Base-by-base conservation (phyloP, 2,888 invertebrate genomes). In the Amphipyra tragopoginis region DNA sequence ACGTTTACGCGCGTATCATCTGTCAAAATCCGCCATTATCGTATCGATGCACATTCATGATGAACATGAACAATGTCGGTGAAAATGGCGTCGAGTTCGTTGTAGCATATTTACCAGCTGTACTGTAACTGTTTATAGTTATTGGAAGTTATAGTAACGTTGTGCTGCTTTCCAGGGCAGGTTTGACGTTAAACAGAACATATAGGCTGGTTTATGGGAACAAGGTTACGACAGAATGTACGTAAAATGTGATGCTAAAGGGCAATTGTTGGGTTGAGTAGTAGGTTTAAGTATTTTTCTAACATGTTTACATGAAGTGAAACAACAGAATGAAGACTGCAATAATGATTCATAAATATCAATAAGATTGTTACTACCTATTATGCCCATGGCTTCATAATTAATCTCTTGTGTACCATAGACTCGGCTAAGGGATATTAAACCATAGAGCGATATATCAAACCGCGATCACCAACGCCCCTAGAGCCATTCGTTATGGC, bases 1-100 rank as follows among this genome's bases (percentile, higher is more conserved):
- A 43, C 49, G 49, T 66, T 63, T 11, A 51, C 56, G 63, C 49
- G 44, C 54, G 21, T 66, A 60, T 58, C 65, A 49, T 68, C 45
- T 68, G 74, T 68, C 68, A 74, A 68, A 65, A 71, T 48, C 26
- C 49, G 39, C 67, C 55, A 68, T 43, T 77, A 77, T 61, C 69
- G 57, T 67, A 61, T 69, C 62, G 49, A 61, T 69, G 65, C 66
- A 63, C 62, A 65, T 68, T 69, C 47, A 60, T 60, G 73, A 62
- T 42, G 47, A 55, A 75, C 64, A 62, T 42, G 47, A 55, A 75
- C 64, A 61, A 58, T 65, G 54, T 61, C 43, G 33, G 33, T 57
- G 60, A 58, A 70, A 65, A 67, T 68, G 64, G 61, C 49, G 44
- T 40, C 53, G 47, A 13, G 52, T 59, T 49, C 26, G 29, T 42